Conservation (phyloP, 1,140 invertebrate species). For the Laupala kohalensis region DNA sequence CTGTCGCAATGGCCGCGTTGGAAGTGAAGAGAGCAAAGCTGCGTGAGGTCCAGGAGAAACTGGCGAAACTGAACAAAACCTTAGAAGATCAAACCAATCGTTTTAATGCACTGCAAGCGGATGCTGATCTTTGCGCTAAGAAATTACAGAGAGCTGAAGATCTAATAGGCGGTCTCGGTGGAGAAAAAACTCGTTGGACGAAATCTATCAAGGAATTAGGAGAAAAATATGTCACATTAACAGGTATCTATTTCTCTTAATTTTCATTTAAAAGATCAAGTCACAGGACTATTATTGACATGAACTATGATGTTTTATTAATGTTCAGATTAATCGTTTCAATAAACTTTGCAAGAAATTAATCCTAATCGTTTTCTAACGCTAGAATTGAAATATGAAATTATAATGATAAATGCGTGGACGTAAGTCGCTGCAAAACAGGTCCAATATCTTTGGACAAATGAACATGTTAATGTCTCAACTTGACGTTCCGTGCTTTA, state of each 20-base stretch:
- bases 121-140: slow-evolving; percentile 75
- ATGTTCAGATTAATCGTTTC: background rate
- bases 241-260: slow-evolving; percentile 21
- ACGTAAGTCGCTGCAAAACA: no score
- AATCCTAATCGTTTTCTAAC: background rate
- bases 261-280: no score
- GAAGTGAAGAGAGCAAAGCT: slow-evolving; percentile 64
- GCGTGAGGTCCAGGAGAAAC: slow-evolving; percentile 51
- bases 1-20: slow-evolving; percentile 51
- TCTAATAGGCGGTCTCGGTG: slow-evolving; percentile 72
- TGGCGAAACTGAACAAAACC: slow-evolving; percentile 46
- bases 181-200: slow-evolving; percentile 72
- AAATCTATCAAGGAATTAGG: slow-evolving; percentile 61
- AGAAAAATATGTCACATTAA: slow-evolving; percentile 39
- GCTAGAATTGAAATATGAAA: background rate
- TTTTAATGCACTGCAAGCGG: slow-evolving; percentile 22
- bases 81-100: slow-evolving; percentile 36
- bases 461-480: no score
- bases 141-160: slow-evolving; percentile 88
- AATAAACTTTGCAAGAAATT: background rate
- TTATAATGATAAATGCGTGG: no score
- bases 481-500: no score
- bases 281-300: no score
- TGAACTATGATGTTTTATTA: no score
- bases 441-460: no score